A percentile compares a stretch with the other conserved stretches of the same genome.
Evolutionary conservation across 2,113 vertebrate genomes (phyloP).

Genomic region (Asarcornis scutulata): DNA sequence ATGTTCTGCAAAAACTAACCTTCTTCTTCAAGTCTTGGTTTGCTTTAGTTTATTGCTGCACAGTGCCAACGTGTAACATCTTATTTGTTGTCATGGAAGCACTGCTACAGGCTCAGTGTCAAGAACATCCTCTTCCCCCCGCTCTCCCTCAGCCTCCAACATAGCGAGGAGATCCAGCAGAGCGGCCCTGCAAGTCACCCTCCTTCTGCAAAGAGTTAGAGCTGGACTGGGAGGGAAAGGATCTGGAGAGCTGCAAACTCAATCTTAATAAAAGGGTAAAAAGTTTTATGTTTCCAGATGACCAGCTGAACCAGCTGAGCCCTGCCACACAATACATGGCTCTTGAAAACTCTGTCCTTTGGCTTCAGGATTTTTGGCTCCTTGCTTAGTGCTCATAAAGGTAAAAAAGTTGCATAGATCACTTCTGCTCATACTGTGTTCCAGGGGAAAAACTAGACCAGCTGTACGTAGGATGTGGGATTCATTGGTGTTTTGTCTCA

Average conservation of each 20-base stretch:
- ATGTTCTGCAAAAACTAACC: not conserved
- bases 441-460: not conserved
- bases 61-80: not conserved
- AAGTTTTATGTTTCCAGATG: not conserved
- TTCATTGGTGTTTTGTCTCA: not conserved
- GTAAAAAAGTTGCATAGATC: not conserved
- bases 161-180: not conserved
- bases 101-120: constrained; percentile 40
- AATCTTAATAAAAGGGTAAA: not conserved
- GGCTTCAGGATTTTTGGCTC: not conserved
- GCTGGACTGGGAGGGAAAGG: not conserved
- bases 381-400: not conserved
- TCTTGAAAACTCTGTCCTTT: not conserved
- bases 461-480: not conserved
- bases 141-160: not conserved
- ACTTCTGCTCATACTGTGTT: not conserved
- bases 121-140: not conserved
- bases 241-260: not conserved
- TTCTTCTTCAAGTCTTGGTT: constrained; percentile 25
- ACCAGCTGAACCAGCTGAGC: not conserved
- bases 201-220: not conserved
- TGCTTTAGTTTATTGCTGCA: constrained; percentile 41
- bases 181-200: not conserved
- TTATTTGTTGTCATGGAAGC: constrained; percentile 77
- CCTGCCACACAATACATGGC: not conserved